Evolutionary conservation across 2,797 vertebrate species (phyloP), one percentile per base, ranked within the genome.

Genomic region (Leptodactylus fallax): DNA sequence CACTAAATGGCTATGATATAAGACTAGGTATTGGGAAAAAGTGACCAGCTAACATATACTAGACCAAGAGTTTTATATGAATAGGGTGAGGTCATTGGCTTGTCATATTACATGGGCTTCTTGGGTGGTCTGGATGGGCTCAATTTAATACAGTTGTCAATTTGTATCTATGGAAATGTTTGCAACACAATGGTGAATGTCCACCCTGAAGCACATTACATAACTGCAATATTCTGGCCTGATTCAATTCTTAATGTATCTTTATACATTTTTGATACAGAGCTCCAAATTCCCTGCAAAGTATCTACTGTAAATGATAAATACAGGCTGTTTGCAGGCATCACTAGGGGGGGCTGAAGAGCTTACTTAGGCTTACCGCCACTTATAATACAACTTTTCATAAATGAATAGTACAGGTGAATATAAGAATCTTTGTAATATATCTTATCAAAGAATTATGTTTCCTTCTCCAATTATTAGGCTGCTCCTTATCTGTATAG

Each of bases 151-250:
- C 21, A 51, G 49, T 53, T 77, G 19, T 23, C 51, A 53, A 77
- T 17, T 53, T 77, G n/a, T 51, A 77, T 53, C 49, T 77, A 51
- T 23, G 74, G 74, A 53, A 77, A 53, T 77, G 21, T 77, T 77
- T 77, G 49, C 74, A 23, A 19, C 74, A 77, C 25, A 72, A 23
- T 19, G 69, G 36, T 77, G 49, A 76, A n/a, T 13, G 21, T 49
- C 69, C 17, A 47, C 25, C 8, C 14, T 71, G 14, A 36, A 36
- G 17, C 14, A 16, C 27, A 71, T 36, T 36, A 36, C 36, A 36
- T 36, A 36, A 36, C 36, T 36, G 36, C 36, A 36, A 36, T 36
- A 36, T 27, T 69, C 13, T 69, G 25, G 2, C 2, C 5, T 16
- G 65, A 16, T 36, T 69, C 25, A 16, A 16, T 69, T 69, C n/a